Evolutionary conservation across 2,888 invertebrate genomes (phyloP).

Genomic region (Sminthurinus aureus): DNA sequence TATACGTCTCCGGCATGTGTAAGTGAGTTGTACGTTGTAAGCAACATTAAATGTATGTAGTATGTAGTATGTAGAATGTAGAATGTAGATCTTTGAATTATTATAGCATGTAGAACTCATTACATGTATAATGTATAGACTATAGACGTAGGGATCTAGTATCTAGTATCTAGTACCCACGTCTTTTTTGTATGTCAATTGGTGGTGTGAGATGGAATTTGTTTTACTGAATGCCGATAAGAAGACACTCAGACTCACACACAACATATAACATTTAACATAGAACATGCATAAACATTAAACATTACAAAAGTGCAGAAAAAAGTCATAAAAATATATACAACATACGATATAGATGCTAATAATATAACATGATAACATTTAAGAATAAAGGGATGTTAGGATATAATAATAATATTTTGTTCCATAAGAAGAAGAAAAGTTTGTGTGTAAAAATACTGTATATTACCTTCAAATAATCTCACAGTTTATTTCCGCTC

Average conservation of each 20-base stretch:
- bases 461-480: too few relatives aligned
- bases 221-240: neutral
- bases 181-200: neutral
- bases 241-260: neutral
- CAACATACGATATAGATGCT: too few relatives aligned
- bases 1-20: too few relatives aligned
- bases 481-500: conserved; percentile 32
- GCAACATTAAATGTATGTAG: too few relatives aligned
- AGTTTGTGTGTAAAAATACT: conserved; percentile 11
- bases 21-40: too few relatives aligned
- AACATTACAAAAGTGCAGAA: neutral
- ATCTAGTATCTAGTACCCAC: too few relatives aligned
- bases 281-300: neutral
- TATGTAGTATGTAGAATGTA: too few relatives aligned
- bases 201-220: neutral
- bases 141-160: too few relatives aligned
- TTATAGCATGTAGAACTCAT: too few relatives aligned
- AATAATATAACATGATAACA: too few relatives aligned
- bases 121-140: too few relatives aligned
- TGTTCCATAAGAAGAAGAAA: conserved; percentile 24
- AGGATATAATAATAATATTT: neutral
- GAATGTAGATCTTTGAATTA: too few relatives aligned
- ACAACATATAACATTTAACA: neutral
- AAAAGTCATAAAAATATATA: neutral
- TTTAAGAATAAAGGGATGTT: neutral